Percentiles rank a stretch among this genome's conserved stretches.
Evolutionary conservation across 2,888 invertebrate species (phyloP).

Genomic region (Parascotia fuliginaria): DNA sequence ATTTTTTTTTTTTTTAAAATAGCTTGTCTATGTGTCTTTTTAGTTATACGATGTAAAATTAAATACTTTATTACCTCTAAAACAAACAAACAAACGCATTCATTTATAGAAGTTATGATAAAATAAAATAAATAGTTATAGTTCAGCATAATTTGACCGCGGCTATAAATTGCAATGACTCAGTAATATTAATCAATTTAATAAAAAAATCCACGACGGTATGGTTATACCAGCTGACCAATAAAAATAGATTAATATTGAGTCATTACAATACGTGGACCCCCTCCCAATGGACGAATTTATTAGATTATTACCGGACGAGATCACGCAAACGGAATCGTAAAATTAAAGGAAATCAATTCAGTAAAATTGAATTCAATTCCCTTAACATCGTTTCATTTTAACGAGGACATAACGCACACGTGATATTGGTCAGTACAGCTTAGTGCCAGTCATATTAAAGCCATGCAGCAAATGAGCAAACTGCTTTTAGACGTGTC

Average conservation of each 20-base stretch:
- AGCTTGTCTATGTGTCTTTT: too few species aligned
- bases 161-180: constrained; percentile 15
- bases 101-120: too few species aligned
- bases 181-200: constrained; percentile 30
- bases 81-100: too few species aligned
- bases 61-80: too few species aligned
- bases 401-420: constrained; percentile 46
- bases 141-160: too few species aligned
- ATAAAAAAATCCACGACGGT: constrained; percentile 26
- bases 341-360: constrained; percentile 83
- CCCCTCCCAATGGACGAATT: constrained; percentile 79
- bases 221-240: constrained; percentile 52
- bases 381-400: constrained; percentile 64
- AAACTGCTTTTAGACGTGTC: constrained; percentile 12
- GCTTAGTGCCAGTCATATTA: constrained; percentile 12
- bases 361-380: constrained; percentile 77
- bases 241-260: constrained; percentile 73
- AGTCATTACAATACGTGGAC: constrained; percentile 64
- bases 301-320: constrained; percentile 82
- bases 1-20: too few species aligned
- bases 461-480: constrained; percentile 7
- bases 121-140: too few species aligned
- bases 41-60: too few species aligned
- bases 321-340: constrained; percentile 84
- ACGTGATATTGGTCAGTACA: constrained; percentile 22